These are phyloP conservation scores for Morpho deidamia DNA, from an alignment of 2,888 invertebrate species.

Conservation along the genomic window DNA sequence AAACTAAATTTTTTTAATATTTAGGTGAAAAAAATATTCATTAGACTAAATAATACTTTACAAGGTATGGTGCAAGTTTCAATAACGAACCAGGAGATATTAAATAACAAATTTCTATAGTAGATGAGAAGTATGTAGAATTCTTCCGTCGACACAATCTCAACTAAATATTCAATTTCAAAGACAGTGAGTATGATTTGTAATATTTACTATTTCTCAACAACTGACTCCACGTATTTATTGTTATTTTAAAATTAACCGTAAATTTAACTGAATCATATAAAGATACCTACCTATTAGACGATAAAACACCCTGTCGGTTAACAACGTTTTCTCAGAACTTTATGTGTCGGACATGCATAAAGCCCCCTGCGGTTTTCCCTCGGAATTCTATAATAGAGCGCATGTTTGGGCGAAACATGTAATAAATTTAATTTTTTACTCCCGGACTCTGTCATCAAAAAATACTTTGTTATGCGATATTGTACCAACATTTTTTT, in stretches of 20 bases:
- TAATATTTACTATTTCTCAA: too few relatives aligned
- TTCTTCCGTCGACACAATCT: neutral
- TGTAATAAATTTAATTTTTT: constrained; percentile 15
- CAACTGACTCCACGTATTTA: neutral
- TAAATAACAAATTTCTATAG: neutral
- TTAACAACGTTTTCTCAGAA: constrained; percentile 21
- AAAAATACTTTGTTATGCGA: neutral
- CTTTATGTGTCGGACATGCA: constrained; percentile 14
- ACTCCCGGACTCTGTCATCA: neutral
- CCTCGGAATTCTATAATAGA: constrained; percentile 24
- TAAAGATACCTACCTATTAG: constrained; percentile 3
- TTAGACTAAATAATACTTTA: too few relatives aligned
- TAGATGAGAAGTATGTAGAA: neutral
- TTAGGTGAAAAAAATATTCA: too few relatives aligned
- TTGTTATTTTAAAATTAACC: neutral
- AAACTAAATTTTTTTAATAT: too few relatives aligned
- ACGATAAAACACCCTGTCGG: constrained; percentile 17
- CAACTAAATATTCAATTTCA: neutral
- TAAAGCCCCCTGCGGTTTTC: constrained; percentile 20
- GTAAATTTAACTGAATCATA: neutral
- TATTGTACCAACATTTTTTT: too few relatives aligned
- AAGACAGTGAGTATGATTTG: neutral
- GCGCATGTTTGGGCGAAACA: constrained; percentile 14
- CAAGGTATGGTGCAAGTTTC: too few relatives aligned
- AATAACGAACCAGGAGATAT: too few relatives aligned